Evolutionary conservation across 2,888 invertebrate genomes (phyloP), one percentile per base, ranked within the genome.

Genomic region (Acleris cristana): DNA sequence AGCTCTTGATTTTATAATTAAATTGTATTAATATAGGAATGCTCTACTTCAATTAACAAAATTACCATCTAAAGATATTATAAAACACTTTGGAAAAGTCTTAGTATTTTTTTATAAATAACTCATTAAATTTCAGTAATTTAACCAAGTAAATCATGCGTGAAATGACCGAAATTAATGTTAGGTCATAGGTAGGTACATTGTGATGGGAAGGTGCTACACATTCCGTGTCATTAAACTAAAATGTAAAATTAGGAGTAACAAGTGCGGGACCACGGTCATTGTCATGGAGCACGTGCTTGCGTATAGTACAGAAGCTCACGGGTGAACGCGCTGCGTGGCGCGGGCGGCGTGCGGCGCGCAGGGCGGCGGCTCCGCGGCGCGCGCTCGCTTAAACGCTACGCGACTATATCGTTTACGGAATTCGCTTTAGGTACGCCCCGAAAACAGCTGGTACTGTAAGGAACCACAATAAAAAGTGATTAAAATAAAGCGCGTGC

Each of bases 371-470:
- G 65, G 60, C 59, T 61, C 65, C 65, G 70, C 67, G 69, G 71
- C 72, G 76, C 74, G 78, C 82, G 77, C 79, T 77, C 80, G 77
- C 81, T 75, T 76, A 79, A 81, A 84, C 79, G 81, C 78, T 81
- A 86, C 81, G 83, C 83, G 83, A 80, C 79, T 83, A 77, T 86
- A 85, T 86, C 74, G 81, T 78, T 82, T 82, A 84, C 79, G 74
- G 81, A 84, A 83, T 80, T 80, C 81, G 79, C 78, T 88, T 93
- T 94, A 94, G 83, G 93, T 92, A 92, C 94, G 94, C 90, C 94
- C 94, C 90, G 94, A 93, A 93, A 94, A 94, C 92, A 94, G 94
- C 93, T 94, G 94, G 88, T 94, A 94, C 94, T 95, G 94, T 85
- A 94, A 94, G 91, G 90, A 90, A 93, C 85, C 87, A 90, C 83